These are phyloP conservation scores for Herminia tarsipennalis DNA, from an alignment of 2,888 invertebrate species.

Conservation along the genomic window DNA sequence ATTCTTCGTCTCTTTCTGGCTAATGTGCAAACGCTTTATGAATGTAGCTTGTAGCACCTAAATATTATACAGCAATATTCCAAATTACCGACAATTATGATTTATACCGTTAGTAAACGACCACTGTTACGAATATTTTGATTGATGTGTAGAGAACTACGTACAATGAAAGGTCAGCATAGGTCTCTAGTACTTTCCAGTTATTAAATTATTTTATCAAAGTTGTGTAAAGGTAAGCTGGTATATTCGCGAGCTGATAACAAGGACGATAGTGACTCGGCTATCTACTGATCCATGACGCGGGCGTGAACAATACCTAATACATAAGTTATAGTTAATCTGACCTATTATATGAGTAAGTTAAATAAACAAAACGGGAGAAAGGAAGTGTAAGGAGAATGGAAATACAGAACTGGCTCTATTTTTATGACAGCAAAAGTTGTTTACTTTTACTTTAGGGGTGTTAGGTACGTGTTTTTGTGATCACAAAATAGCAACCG, in stretches of 20 bases:
- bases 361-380: conserved; percentile 40
- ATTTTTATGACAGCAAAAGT: conserved; percentile 63
- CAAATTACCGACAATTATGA: conserved; percentile 18
- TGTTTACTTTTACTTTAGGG: conserved; percentile 49
- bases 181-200: too few species aligned
- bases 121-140: conserved; percentile 4
- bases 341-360: conserved; percentile 23
- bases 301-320: conserved; percentile 35
- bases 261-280: conserved; percentile 28
- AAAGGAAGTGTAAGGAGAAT: conserved; percentile 32
- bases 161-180: neutral
- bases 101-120: conserved; percentile 1
- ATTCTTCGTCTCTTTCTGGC: conserved; percentile 80
- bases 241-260: conserved; percentile 36
- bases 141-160: conserved; percentile 9
- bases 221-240: neutral
- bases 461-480: conserved; percentile 48
- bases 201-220: neutral
- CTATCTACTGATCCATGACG: conserved; percentile 29
- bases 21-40: conserved; percentile 64
- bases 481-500: conserved; percentile 41
- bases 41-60: conserved; percentile 27
- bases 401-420: conserved; percentile 45
- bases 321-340: conserved; percentile 23
- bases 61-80: conserved; percentile 20